Conservation (phyloP, 2,888 invertebrate species). For the Eristalinus sepulchralis region DNA sequence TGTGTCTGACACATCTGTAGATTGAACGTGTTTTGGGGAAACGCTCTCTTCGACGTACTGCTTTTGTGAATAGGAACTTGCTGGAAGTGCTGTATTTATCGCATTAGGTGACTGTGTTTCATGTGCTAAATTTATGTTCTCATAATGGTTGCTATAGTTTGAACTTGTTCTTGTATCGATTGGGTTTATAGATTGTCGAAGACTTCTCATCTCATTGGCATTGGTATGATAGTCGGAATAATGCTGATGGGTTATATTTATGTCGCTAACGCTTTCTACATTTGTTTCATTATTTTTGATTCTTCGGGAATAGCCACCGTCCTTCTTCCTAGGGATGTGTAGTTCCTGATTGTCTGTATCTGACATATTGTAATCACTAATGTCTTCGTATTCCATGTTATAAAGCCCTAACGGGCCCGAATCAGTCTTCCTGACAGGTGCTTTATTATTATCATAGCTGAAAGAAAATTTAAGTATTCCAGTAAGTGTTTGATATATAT, state of each 20-base stretch:
- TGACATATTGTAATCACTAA: constrained; percentile 56
- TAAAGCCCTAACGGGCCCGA: constrained; percentile 68
- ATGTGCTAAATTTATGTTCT: constrained; percentile 60
- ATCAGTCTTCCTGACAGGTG: constrained; percentile 44
- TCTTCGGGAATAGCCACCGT: constrained; percentile 1
- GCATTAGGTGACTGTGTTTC: constrained; percentile 45
- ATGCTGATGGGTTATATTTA: constrained; percentile 17
- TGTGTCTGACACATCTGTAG: neutral
- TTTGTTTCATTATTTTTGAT: constrained; percentile 25
- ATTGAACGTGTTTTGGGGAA: constrained; percentile 16
- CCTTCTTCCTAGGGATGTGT: constrained; percentile 35
- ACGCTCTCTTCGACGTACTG: constrained; percentile 59
- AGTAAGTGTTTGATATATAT: neutral
- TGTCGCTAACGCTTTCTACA: constrained; percentile 34
- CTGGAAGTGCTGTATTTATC: constrained; percentile 52
- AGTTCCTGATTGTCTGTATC: constrained; percentile 56
- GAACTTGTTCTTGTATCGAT: constrained; percentile 76
- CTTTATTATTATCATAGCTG: constrained; percentile 44
- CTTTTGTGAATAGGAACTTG: constrained; percentile 72
- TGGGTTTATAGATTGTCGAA: constrained; percentile 10
- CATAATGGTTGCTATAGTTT: constrained; percentile 74
- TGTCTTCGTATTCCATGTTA: constrained; percentile 72
- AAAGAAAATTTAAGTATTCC: neutral
- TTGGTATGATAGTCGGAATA: constrained; percentile 23
- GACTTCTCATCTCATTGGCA: constrained; percentile 39